Percentiles rank a stretch among this genome's conserved stretches.
phyloP scores from a whole-genome alignment of 2,113 vertebrate genomes.

The Sturnira hondurensis region DNA sequence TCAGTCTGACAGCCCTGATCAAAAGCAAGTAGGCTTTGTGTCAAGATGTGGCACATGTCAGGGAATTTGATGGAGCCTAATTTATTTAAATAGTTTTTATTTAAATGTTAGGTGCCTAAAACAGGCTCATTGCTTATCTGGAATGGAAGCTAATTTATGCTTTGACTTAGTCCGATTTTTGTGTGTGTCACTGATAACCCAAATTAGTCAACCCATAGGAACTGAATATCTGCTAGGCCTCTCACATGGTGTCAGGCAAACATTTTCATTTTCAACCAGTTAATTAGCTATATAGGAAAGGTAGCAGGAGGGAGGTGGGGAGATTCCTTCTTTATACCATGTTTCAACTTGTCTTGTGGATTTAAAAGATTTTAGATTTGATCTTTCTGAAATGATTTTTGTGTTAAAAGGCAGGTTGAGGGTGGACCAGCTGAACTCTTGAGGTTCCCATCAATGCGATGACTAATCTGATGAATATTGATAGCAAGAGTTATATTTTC shows the following conservation, averaged over 20 bases:
- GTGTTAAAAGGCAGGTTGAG: background rate
- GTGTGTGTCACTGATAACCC: background rate
- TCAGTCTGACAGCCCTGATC: background rate
- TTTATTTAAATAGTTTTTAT: conserved; percentile 37
- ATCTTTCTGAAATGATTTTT: background rate
- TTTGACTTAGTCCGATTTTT: background rate
- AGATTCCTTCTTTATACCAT: background rate
- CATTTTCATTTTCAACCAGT: background rate
- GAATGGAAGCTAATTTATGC: conserved; percentile 46
- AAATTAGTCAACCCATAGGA: background rate
- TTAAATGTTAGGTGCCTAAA: conserved; percentile 19
- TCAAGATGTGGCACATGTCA: background rate
- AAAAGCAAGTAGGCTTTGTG: conserved; percentile 6
- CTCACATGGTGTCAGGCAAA: background rate
- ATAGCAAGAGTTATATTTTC: background rate
- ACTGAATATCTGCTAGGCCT: background rate
- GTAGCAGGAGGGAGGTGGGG: background rate
- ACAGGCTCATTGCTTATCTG: background rate
- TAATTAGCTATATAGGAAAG: background rate
- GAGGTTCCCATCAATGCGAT: background rate
- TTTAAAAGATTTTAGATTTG: background rate
- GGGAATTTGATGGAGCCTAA: conserved; percentile 9
- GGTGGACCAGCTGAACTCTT: background rate
- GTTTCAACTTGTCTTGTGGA: background rate
- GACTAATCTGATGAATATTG: background rate